These are phyloP conservation scores for Stenurella melanura DNA, from an alignment of 2,888 invertebrate genomes.

Conservation along the genomic window DNA sequence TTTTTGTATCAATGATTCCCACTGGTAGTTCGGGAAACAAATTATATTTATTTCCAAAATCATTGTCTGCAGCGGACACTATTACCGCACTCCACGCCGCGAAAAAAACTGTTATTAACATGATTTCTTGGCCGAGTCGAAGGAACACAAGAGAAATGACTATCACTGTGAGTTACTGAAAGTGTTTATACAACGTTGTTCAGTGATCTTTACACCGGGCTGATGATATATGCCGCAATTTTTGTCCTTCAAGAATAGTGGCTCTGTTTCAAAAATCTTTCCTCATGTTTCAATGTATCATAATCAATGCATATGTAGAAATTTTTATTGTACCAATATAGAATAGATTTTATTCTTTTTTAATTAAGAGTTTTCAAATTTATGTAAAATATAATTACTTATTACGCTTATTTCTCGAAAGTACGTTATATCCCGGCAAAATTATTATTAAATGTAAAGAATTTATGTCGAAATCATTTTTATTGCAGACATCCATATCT, in stretches of 20 bases:
- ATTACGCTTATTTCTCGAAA: too few relatives aligned
- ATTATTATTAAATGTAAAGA: too few relatives aligned
- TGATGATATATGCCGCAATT: conserved; percentile 48
- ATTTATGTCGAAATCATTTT: too few relatives aligned
- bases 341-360: neutral
- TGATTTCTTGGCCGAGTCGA: conserved; percentile 46
- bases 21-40: conserved; percentile 64
- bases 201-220: conserved; percentile 44
- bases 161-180: conserved; percentile 54
- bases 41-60: conserved; percentile 42
- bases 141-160: conserved; percentile 54
- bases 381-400: too few relatives aligned
- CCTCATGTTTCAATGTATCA: conserved; percentile 12
- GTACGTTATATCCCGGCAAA: too few relatives aligned
- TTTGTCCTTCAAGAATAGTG: conserved; percentile 49
- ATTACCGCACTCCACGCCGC: conserved; percentile 46
- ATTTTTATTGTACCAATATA: neutral
- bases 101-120: conserved; percentile 48
- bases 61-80: conserved; percentile 37
- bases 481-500: too few relatives aligned
- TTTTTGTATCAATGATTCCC: conserved; percentile 58
- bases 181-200: conserved; percentile 51
- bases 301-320: conserved; percentile 28
- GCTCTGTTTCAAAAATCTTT: conserved; percentile 33
- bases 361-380: too few relatives aligned